Base-by-base conservation (phyloP, 2,113 vertebrate genomes). In the Pygoscelis adeliae region DNA sequence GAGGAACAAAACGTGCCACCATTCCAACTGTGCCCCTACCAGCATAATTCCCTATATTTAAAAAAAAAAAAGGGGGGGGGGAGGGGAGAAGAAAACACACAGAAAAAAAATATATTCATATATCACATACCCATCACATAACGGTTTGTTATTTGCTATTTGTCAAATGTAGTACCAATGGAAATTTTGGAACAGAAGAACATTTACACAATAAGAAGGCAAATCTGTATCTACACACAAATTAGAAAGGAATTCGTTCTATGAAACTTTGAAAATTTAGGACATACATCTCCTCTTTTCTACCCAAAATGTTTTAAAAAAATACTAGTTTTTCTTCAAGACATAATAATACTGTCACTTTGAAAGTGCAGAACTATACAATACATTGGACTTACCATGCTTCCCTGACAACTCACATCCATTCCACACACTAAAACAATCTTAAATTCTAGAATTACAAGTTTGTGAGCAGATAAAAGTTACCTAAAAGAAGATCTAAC, bases 1-100 rank as follows among this genome's bases (percentile, higher is more conserved):
- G 97, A 36, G 99, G 99, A 74, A 99, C 99, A 77, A 99, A 99
- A 80, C 99, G 99, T 88, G 99, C 99, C 91, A 99, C 99, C 99
- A 99, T 99, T 80, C 99, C 99, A 34, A 99, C 99, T 65, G 99
- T 99, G 73, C 99, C 99, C 38, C 99, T 98, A 21, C 99, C 99
- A 97, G 99, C 98, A 93, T 99, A 99, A 98, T 99, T 99, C 81
- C 99, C 99, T 99, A 79, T 13, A 70, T 46, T 65, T 27, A 40
- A 74, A 50, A 77, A 71, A 6, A 77, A 18, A 38, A 87, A 79
- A 84, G 40, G 16, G 5, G 8, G 30, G 12, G 3, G 17, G 11
- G 23, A 1, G 2, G 1, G 12, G 5, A 3, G 40, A 25, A 20
- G 5, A 49, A 77, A 19, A 50, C 3, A 25, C 18, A 34, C 6